Conservation (phyloP, 1,140 invertebrate genomes). For the Idris sp. region DNA sequence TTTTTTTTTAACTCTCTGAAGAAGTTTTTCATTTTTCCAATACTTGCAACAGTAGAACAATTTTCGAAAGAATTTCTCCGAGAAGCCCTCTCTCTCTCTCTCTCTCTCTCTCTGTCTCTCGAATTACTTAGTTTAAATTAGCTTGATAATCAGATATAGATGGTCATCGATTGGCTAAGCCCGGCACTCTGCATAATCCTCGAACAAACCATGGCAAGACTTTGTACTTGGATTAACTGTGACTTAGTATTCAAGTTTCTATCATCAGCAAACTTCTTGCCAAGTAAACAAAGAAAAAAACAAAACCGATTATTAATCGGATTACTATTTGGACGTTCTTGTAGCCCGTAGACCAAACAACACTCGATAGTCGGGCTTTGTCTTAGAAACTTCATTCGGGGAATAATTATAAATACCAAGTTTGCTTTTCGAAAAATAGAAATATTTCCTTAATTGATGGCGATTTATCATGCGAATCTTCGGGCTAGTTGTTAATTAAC, state of each 20-base stretch:
- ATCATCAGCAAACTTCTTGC: conserved; percentile 68
- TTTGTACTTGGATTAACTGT: conserved; percentile 69
- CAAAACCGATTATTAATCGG: conserved; percentile 55
- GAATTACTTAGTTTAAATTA: too few relatives aligned
- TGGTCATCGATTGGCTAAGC: too few relatives aligned
- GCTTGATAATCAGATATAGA: too few relatives aligned
- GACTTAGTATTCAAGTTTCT: conserved; percentile 76
- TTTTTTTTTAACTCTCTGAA: too few relatives aligned
- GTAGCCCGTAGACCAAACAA: conserved; percentile 38
- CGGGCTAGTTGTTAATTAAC: conserved; percentile 69
- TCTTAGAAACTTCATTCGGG: conserved; percentile 36
- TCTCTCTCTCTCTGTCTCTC: too few relatives aligned
- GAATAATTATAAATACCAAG: conserved; percentile 69
- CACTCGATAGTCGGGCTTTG: conserved; percentile 33
- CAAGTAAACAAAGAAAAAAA: conserved; percentile 48
- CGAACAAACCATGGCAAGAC: conserved; percentile 53
- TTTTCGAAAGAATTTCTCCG: too few relatives aligned
- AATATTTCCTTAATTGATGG: conserved; percentile 49
- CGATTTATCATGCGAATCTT: conserved; percentile 60
- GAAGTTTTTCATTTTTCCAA: too few relatives aligned
- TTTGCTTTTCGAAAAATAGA: conserved; percentile 66
- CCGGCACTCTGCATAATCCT: too few relatives aligned
- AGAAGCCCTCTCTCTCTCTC: too few relatives aligned
- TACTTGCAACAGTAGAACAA: too few relatives aligned
- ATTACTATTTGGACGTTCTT: conserved; percentile 40